phyloP scores from a whole-genome alignment of 1,140 invertebrate genomes.

The Streblospio benedicti region DNA sequence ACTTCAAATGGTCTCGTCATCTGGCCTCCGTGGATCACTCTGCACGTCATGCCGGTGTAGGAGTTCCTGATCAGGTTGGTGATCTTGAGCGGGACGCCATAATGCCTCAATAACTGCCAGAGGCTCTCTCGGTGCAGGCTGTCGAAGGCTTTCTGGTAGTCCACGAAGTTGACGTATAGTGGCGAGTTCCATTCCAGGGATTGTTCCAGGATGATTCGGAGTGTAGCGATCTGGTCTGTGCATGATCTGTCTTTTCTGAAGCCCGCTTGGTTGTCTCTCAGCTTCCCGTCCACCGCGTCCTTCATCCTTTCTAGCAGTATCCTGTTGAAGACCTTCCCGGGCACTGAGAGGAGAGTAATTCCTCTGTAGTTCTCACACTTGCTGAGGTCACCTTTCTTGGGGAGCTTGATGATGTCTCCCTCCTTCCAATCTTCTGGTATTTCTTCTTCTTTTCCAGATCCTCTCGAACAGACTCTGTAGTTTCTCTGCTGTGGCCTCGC shows the following conservation, averaged over 20 bases:
- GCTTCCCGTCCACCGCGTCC: not conserved
- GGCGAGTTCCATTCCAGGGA: too few relatives aligned
- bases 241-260: conserved; percentile 3
- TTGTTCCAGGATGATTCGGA: not conserved
- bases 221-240: not conserved
- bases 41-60: too few relatives aligned
- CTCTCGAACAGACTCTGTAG: conserved; percentile 3
- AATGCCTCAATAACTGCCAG: too few relatives aligned
- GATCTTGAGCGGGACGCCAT: too few relatives aligned
- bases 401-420: conserved; percentile 23
- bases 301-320: conserved; percentile 6
- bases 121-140: too few relatives aligned
- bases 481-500: not conserved
- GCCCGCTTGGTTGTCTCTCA: conserved; percentile 1
- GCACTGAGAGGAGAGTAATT: conserved; percentile 23
- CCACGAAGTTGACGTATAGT: too few relatives aligned
- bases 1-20: conserved; percentile 6
- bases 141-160: too few relatives aligned
- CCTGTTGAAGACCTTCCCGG: conserved; percentile 13
- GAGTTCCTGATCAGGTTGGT: too few relatives aligned
- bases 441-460: conserved; percentile 3
- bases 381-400: conserved; percentile 26
- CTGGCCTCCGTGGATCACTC: too few relatives aligned
- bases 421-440: conserved; percentile 24
- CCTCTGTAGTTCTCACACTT: conserved; percentile 25